A percentile compares a stretch with the other conserved stretches of the same genome.
These are phyloP conservation scores for Siniperca knerii DNA, from an alignment of 2,113 vertebrate genomes.

Conservation along the genomic window DNA sequence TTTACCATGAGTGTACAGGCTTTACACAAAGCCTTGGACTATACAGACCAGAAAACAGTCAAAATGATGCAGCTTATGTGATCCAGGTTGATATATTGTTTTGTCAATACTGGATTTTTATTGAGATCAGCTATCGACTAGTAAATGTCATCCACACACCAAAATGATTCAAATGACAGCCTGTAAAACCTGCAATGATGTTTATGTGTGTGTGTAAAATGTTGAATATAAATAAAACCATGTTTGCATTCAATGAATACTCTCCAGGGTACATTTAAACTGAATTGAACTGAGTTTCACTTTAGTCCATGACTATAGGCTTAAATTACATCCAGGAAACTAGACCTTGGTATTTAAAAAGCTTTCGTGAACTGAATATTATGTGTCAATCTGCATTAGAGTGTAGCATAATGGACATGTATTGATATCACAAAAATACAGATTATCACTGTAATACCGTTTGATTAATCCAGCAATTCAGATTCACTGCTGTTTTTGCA, in stretches of 20 bases:
- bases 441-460: slow-evolving; percentile 37
- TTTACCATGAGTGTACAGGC: slow-evolving; percentile 7
- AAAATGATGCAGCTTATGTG: slow-evolving; percentile 12
- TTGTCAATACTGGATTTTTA: slow-evolving; percentile 43
- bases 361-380: not conserved
- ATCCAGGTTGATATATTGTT: slow-evolving; percentile 31
- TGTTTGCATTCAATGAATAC: not conserved
- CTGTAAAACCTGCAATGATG: slow-evolving; percentile 16
- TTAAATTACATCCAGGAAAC: not conserved
- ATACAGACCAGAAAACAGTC: not conserved
- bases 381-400: not conserved
- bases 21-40: slow-evolving; percentile 7
- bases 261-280: not conserved
- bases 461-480: slow-evolving; percentile 40
- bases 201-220: not conserved
- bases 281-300: not conserved
- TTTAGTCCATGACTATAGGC: not conserved
- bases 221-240: not conserved
- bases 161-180: slow-evolving; percentile 8
- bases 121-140: slow-evolving; percentile 44
- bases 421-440: slow-evolving; percentile 3
- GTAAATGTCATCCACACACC: slow-evolving; percentile 43
- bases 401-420: not conserved
- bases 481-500: not conserved
- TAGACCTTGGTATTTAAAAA: not conserved